Evolutionary conservation across 2,113 vertebrate species (phyloP).

Genomic region (Calidris pugnax): DNA sequence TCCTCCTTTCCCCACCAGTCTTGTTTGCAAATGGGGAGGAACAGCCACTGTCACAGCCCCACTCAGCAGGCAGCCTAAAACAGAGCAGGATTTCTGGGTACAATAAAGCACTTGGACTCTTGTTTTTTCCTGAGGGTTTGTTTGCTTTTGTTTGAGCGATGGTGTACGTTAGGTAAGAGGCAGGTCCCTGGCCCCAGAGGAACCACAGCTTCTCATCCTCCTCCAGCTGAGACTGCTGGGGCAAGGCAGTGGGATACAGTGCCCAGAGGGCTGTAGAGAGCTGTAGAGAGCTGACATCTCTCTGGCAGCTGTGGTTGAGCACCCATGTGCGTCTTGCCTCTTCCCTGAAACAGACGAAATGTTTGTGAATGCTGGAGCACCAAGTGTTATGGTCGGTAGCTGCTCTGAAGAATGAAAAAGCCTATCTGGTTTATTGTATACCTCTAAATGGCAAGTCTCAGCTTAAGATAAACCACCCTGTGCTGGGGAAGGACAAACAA

Average conservation of each 20-base stretch:
- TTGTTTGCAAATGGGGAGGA: neutral
- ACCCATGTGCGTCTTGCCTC: neutral
- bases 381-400: neutral
- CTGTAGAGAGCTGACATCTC: neutral
- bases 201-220: neutral
- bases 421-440: neutral
- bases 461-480: neutral
- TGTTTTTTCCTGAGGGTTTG: neutral
- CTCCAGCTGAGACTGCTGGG: rapidly evolving
- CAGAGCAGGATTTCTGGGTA: neutral
- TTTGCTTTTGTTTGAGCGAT: neutral
- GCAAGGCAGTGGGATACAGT: neutral
- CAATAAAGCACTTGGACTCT: neutral
- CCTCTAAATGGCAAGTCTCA: neutral
- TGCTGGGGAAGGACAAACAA: neutral
- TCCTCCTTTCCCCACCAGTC: neutral
- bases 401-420: neutral
- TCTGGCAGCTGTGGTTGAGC: rapidly evolving
- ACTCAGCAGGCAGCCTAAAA: neutral
- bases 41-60: neutral
- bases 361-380: neutral
- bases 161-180: neutral
- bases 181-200: neutral
- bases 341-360: rapidly evolving
- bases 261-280: neutral